Base-by-base conservation (phyloP, 2,797 vertebrate species). In the Rhyacichthys aspro region DNA sequence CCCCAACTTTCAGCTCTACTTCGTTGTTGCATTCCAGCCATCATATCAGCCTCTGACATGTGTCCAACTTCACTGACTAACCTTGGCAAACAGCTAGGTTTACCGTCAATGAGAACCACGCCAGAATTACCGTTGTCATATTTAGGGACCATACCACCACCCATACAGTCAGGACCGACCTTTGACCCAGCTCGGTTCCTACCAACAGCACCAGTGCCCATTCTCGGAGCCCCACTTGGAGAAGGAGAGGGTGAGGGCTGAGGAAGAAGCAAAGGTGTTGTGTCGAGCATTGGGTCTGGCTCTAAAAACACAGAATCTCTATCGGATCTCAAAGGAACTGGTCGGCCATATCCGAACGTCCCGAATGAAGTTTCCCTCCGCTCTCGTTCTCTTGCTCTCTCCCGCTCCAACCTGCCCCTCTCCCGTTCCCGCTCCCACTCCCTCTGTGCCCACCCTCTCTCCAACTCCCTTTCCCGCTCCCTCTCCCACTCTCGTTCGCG, bases 361-460 rank as follows among this genome's bases (percentile, higher is more conserved):
- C 84, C 88, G 23, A 90, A 90, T 0, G 87, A 86, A 1, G 86
- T 89, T 43, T 90, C 87, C 28, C 82, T 84, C 48, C 86, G 81
- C 42, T 90, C 88, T n/a, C 88, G 78, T 60, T 89, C 89, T 68
- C 88, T 79, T 0, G 86, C 87, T 45, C 80, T 55, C 71, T 90
- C 88, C 34, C 88, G 84, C 48, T 89, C 86, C 18, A 87, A 38
- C 53, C 88, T 81, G 5, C 86, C 88, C 38, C 88, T 79, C 60
- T 91, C 89, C 18, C 87, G 78, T 59, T 91, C 88, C 50, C 85
- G 75, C 64, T 88, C 90, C 89, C 87, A 89, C 67, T 90, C 88
- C 8, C 89, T 59, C 55, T 90, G 86, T 33, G 85, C 86, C 88
- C 87, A 89, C 0, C 86, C 88, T 58, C 88, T 77, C 53, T 91